Conservation (phyloP, 2,888 invertebrate genomes). For the Graphium colonna region DNA sequence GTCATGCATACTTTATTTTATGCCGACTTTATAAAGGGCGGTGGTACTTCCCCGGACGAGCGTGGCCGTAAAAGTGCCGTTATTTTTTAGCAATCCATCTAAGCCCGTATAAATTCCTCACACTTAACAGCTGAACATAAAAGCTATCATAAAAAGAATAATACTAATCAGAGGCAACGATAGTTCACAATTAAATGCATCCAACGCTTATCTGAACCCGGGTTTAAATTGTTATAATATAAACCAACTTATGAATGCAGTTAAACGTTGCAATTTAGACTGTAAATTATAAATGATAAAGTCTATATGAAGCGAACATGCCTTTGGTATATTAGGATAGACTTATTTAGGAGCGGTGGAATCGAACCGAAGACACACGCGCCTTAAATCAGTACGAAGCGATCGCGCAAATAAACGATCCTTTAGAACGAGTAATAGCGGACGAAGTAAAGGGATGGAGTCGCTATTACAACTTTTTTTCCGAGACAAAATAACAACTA, state of each 20-base stretch:
- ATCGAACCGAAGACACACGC: constrained; percentile 67
- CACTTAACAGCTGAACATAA: too few relatives aligned
- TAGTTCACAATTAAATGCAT: constrained; percentile 37
- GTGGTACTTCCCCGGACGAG: too few relatives aligned
- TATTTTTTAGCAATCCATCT: too few relatives aligned
- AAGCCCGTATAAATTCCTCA: too few relatives aligned
- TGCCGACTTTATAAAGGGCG: too few relatives aligned
- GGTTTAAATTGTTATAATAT: constrained; percentile 51
- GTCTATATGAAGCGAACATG: neutral
- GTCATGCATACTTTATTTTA: too few relatives aligned
- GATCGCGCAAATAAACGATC: constrained; percentile 48
- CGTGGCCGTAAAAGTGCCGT: too few relatives aligned
- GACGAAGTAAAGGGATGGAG: neutral
- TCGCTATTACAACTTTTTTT: neutral
- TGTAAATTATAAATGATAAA: neutral
- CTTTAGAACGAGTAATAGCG: constrained; percentile 32
- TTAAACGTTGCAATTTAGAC: neutral
- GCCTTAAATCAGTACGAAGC: constrained; percentile 67
- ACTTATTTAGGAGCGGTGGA: constrained; percentile 39
- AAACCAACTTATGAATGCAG: constrained; percentile 35
- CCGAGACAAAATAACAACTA: too few relatives aligned
- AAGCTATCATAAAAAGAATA: too few relatives aligned
- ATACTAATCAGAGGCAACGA: constrained; percentile 31
- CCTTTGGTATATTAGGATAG: constrained; percentile 32
- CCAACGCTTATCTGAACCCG: constrained; percentile 32